Percentiles rank a stretch among this genome's conserved stretches.
Conservation (phyloP, 1,140 invertebrate genomes). For the Branchinecta lynchi region DNA sequence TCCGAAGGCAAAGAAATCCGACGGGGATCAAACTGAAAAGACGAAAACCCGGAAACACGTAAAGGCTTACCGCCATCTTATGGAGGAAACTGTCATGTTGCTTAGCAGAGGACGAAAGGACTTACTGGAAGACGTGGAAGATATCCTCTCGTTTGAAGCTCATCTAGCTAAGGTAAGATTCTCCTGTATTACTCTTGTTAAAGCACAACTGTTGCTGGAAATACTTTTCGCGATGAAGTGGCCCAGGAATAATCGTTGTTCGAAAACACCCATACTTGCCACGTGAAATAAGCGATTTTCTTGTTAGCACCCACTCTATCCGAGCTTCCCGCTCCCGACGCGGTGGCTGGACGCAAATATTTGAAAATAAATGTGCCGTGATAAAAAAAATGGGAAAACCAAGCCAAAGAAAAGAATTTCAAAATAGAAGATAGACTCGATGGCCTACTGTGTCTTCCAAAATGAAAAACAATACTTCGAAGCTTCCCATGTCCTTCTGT, state of each 20-base stretch:
- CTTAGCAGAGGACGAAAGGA: conserved; percentile 32
- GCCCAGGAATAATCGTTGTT: background rate
- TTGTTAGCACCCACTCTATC: background rate
- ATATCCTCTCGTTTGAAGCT: conserved; percentile 40
- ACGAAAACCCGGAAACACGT: conserved; percentile 26
- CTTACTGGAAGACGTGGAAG: conserved; percentile 34
- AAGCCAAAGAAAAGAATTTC: too few species aligned
- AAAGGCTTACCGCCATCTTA: conserved; percentile 29
- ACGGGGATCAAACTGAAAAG: conserved; percentile 15
- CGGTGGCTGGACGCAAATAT: too few species aligned
- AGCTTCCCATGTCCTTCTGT: too few species aligned
- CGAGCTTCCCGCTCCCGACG: background rate
- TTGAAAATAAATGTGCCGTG: too few species aligned
- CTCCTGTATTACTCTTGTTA: background rate
- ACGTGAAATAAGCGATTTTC: background rate
- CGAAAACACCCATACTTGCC: too few species aligned
- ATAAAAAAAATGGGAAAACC: too few species aligned
- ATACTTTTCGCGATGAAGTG: too few species aligned
- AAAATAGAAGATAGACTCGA: too few species aligned
- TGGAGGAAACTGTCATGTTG: conserved; percentile 31
- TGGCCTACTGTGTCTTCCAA: too few species aligned
- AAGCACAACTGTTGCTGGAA: too few species aligned
- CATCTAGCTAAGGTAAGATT: conserved; percentile 39
- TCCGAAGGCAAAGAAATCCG: conserved; percentile 3
- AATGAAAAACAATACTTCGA: too few species aligned